Conservation (phyloP, 2,888 invertebrate species). For the Eurytoma adleriae region DNA sequence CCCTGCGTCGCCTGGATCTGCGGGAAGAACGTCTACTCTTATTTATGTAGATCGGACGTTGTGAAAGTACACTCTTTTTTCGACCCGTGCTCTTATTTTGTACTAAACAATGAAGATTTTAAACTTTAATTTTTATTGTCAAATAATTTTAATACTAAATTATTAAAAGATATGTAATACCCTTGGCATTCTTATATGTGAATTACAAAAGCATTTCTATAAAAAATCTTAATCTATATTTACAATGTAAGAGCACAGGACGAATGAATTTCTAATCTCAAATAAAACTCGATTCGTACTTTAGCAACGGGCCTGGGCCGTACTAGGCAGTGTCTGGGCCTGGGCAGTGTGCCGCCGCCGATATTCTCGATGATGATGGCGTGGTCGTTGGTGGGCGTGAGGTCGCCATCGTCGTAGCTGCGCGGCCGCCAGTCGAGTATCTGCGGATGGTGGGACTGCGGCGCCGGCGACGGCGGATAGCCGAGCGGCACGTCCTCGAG, state of each 20-base stretch:
- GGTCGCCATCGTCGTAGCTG: conserved; percentile 93
- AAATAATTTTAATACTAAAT: too few species aligned
- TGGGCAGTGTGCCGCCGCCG: conserved; percentile 89
- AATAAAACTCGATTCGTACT: conserved; percentile 70
- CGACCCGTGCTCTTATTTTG: background rate
- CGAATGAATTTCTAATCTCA: too few species aligned
- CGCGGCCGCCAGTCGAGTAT: conserved; percentile 81
- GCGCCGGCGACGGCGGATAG: conserved; percentile 73
- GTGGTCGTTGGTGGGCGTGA: conserved; percentile 91
- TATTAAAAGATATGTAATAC: too few species aligned
- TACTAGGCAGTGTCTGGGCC: conserved; percentile 86
- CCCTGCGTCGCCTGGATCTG: conserved; percentile 71
- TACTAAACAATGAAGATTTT: background rate
- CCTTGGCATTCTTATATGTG: too few species aligned
- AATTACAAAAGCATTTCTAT: too few species aligned
- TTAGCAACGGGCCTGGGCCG: conserved; percentile 90
- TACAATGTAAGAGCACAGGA: too few species aligned
- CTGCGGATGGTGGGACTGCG: conserved; percentile 63
- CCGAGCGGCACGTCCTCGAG: conserved; percentile 83
- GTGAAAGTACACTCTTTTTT: background rate
- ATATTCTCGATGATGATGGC: conserved; percentile 79
- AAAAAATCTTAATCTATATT: too few species aligned
- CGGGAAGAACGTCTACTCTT: conserved; percentile 48
- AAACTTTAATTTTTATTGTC: too few species aligned
- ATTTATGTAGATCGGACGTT: conserved; percentile 22